phyloP scores from a whole-genome alignment of 2,113 vertebrate genomes.

The Cebidichthys violaceus region DNA sequence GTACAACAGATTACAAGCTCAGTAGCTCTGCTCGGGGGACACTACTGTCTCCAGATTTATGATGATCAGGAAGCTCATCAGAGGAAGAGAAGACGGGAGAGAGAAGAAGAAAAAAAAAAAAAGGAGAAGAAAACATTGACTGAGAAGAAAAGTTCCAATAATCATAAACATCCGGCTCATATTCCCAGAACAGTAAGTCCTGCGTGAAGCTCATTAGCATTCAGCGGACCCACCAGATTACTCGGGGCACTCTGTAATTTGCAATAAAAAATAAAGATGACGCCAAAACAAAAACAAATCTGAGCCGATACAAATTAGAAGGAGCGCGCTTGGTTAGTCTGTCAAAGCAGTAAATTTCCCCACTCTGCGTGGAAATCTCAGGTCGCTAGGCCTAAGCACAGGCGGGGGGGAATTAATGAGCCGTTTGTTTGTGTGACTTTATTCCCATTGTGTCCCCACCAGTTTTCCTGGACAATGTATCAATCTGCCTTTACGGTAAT shows the following conservation, averaged over 20 bases:
- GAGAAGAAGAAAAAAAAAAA: constrained; percentile 25
- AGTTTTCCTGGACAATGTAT: constrained; percentile 77
- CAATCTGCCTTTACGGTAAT: constrained; percentile 82
- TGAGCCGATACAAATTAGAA: constrained; percentile 84
- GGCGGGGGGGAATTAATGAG: constrained; percentile 79
- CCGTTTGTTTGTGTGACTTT: constrained; percentile 81
- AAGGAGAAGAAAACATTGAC: constrained; percentile 70
- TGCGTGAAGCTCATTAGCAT: constrained; percentile 77
- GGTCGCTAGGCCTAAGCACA: constrained; percentile 63
- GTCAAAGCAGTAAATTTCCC: constrained; percentile 80
- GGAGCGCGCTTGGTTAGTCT: constrained; percentile 77
- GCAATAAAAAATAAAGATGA: constrained; percentile 87
- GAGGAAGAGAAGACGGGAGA: constrained; percentile 45
- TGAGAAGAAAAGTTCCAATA: constrained; percentile 79
- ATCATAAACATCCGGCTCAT: constrained; percentile 81
- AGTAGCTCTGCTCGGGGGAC: constrained; percentile 60
- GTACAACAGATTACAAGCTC: constrained; percentile 67
- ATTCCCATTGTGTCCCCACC: constrained; percentile 71
- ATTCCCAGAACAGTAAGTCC: constrained; percentile 77
- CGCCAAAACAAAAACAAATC: constrained; percentile 86
- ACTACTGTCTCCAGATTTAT: constrained; percentile 68
- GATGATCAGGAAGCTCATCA: constrained; percentile 71
- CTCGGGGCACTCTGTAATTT: constrained; percentile 82
- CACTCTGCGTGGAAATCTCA: constrained; percentile 69
- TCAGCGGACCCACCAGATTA: constrained; percentile 77